A percentile compares a stretch with the other conserved stretches of the same genome.
Evolutionary conservation across 2,888 invertebrate species (phyloP).

Genomic region (Sericinus montela): DNA sequence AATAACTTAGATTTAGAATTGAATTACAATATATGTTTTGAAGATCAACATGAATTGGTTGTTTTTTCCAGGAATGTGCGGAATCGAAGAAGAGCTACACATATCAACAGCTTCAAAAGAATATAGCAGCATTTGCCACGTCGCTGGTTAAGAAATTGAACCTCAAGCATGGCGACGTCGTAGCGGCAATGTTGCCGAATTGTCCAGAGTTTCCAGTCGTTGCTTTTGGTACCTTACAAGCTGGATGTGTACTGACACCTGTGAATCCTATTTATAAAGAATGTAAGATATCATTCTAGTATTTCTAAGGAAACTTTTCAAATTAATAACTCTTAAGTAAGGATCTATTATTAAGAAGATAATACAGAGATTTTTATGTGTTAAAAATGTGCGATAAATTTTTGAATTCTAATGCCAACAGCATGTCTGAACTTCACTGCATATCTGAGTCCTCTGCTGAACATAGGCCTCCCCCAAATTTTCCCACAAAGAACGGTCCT

Average conservation of each 20-base stretch:
- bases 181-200: conserved; percentile 86
- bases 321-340: no score
- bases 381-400: no score
- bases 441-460: no score
- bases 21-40: no score
- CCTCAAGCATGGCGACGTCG: conserved; percentile 80
- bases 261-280: conserved; percentile 88
- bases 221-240: conserved; percentile 83
- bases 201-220: conserved; percentile 85
- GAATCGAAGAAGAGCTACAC: conserved; percentile 65
- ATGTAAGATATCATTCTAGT: conserved; percentile 46
- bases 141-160: conserved; percentile 82
- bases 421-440: no score
- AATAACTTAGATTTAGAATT: no score
- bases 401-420: no score
- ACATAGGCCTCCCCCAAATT: no score
- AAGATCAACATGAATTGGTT: background rate
- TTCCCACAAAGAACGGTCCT: no score
- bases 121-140: conserved; percentile 80
- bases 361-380: no score
- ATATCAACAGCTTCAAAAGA: conserved; percentile 70
- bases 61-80: conserved; percentile 58
- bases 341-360: no score
- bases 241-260: conserved; percentile 84
- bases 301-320: no score